phyloP scores from a whole-genome alignment of 2,113 vertebrate species.

The Hippocampus barbouri region DNA sequence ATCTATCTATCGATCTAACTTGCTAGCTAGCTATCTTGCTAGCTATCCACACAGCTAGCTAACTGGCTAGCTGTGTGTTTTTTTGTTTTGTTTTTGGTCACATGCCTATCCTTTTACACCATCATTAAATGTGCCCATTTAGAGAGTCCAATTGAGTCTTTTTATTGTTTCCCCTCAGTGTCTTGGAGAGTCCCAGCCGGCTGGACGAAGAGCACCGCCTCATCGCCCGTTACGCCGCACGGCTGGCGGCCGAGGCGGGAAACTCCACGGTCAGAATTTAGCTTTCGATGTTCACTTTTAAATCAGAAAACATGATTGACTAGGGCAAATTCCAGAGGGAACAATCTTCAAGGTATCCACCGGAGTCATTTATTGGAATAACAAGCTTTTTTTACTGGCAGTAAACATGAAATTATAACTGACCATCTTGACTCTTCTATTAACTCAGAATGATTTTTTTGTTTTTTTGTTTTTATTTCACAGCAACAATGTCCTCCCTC shows the following conservation, averaged over 20 bases:
- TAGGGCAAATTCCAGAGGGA: neutral
- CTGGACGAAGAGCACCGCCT: conserved; percentile 93
- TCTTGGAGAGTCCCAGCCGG: conserved; percentile 87
- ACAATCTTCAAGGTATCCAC: neutral
- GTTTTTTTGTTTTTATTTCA: conserved; percentile 46
- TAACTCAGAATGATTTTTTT: neutral
- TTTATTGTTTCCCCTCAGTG: conserved; percentile 60
- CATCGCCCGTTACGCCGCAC: conserved; percentile 90
- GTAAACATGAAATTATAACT: neutral
- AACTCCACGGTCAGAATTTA: conserved; percentile 78
- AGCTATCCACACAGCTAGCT: no score
- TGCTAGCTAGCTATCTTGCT: no score
- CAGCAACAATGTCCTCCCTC: conserved; percentile 84
- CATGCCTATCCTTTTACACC: neutral
- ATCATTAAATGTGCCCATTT: neutral
- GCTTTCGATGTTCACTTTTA: neutral
- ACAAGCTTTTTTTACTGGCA: no score
- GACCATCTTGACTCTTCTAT: conserved; percentile 6
- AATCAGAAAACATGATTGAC: neutral
- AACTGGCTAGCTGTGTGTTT: no score
- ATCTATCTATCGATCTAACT: no score
- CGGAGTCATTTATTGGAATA: no score
- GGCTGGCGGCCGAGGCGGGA: conserved; percentile 88
- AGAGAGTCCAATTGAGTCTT: neutral
- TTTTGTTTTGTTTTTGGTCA: no score